phyloP scores from a whole-genome alignment of 2,113 vertebrate genomes.

The Ctenodactylus gundi region DNA sequence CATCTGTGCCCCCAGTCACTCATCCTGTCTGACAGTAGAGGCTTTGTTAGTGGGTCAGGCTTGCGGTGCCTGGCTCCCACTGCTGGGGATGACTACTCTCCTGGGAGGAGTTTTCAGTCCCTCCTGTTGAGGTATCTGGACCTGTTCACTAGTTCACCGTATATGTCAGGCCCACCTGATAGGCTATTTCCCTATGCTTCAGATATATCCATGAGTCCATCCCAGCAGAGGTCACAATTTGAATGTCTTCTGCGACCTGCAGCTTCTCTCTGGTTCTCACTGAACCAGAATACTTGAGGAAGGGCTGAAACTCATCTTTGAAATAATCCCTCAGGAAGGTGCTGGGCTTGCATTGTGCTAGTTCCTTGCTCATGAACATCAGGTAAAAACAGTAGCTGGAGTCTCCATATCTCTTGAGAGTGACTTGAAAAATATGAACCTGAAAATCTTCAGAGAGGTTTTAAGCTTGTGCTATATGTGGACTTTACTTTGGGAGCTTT shows the following conservation, averaged over 20 bases:
- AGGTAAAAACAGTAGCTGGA: neutral
- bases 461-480: neutral
- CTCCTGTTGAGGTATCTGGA: neutral
- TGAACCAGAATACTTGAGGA: neutral
- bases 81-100: neutral
- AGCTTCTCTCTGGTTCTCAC: neutral
- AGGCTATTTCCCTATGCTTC: too few species aligned
- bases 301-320: neutral
- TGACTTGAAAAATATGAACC: neutral
- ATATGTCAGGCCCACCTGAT: neutral
- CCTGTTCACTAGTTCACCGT: neutral
- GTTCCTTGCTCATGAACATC: neutral
- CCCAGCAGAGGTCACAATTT: neutral
- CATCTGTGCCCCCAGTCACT: neutral
- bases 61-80: slow-evolving; percentile 62
- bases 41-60: slow-evolving; percentile 53
- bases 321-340: neutral
- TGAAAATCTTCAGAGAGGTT: neutral
- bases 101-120: neutral
- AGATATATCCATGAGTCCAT: too few species aligned
- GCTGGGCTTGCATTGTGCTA: neutral
- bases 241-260: neutral
- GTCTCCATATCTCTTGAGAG: neutral
- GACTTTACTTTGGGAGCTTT: neutral
- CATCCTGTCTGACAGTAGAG: slow-evolving; percentile 39